phyloP scores from a whole-genome alignment of 2,888 invertebrate species.

The Aphodius sticticus region DNA sequence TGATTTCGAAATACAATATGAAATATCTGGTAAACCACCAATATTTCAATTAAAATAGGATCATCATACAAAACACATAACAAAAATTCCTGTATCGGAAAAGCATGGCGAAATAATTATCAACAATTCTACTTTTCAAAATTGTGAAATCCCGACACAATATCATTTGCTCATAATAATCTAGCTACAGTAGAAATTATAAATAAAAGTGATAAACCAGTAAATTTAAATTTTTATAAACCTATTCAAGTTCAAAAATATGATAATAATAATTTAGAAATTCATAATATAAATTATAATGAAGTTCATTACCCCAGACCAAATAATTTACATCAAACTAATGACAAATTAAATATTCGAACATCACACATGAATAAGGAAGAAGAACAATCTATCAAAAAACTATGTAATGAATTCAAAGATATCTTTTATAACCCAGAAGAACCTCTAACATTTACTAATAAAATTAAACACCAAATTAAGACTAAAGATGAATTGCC shows the following conservation, averaged over 20 bases:
- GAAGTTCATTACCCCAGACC: not conserved
- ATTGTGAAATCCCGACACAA: not conserved
- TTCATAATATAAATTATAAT: not conserved
- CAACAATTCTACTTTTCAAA: not conserved
- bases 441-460: conserved; percentile 43
- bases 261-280: not conserved
- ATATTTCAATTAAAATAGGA: not conserved
- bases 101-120: not conserved
- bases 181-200: too few species aligned
- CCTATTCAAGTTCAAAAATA: not conserved
- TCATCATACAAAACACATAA: not conserved
- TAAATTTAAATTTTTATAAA: not conserved
- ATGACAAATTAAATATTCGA: too few species aligned
- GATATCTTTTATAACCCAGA: conserved; percentile 45
- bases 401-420: conserved; percentile 41
- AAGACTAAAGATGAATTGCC: conserved; percentile 45
- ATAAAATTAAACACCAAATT: conserved; percentile 47
- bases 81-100: not conserved
- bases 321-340: not conserved
- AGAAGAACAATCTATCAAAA: conserved; percentile 24
- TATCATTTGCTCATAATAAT: not conserved
- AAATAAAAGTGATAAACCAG: not conserved
- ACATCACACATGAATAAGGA: not conserved
- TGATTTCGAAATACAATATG: not conserved
- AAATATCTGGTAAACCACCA: not conserved